phyloP scores from a whole-genome alignment of 2,888 invertebrate genomes.

The Cybosia mesomella region DNA sequence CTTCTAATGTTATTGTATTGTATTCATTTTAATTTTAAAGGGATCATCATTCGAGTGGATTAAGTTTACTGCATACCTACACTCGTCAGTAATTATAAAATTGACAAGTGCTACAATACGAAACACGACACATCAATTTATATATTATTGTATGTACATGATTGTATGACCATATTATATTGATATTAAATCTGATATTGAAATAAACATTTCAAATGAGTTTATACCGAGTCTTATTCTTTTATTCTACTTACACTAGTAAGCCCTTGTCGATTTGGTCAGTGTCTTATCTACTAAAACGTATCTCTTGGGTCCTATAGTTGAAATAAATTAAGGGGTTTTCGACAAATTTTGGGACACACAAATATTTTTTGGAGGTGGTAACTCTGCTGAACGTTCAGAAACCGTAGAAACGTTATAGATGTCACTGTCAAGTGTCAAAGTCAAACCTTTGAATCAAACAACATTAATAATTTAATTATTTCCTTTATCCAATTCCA shows the following conservation, averaged over 20 bases:
- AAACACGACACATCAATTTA: conserved; percentile 2
- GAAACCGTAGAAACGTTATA: too few relatives aligned
- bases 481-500: too few relatives aligned
- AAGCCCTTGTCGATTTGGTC: not conserved
- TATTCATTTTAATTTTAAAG: not conserved
- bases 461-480: too few relatives aligned
- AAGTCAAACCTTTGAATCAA: too few relatives aligned
- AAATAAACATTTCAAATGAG: conserved; percentile 2
- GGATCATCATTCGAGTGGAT: not conserved
- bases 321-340: too few relatives aligned
- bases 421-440: too few relatives aligned
- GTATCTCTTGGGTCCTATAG: too few relatives aligned
- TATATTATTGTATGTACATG: conserved; percentile 22
- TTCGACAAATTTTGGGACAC: too few relatives aligned
- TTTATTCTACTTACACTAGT: not conserved
- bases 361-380: too few relatives aligned
- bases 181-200: conserved; percentile 11
- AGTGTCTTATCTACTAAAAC: not conserved
- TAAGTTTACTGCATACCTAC: not conserved
- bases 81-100: not conserved
- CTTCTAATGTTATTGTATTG: not conserved
- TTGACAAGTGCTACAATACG: conserved; percentile 8
- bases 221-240: not conserved
- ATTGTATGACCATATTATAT: conserved; percentile 31
- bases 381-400: too few relatives aligned